Conservation (phyloP, 1,140 invertebrate species). For the Drosophila aff. region DNA sequence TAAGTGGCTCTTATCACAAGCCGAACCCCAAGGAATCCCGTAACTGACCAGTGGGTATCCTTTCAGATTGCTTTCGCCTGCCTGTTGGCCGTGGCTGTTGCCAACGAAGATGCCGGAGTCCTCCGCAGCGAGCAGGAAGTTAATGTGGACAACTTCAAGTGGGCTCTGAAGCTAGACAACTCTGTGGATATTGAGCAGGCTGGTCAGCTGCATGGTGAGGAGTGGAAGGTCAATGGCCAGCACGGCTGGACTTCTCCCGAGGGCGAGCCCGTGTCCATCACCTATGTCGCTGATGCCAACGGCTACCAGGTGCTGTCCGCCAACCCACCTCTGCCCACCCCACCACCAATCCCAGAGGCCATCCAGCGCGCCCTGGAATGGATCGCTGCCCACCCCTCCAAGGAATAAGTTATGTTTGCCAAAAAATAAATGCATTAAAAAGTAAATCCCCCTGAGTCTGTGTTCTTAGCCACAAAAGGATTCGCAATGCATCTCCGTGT, state of each 20-base stretch:
- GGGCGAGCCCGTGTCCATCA: constrained; percentile 76
- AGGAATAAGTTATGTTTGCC: constrained; percentile 46
- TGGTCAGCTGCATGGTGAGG: constrained; percentile 89
- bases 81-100: constrained; percentile 62
- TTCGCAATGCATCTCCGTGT: not conserved
- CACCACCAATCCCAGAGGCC: constrained; percentile 88
- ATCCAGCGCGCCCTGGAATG: constrained; percentile 87
- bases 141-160: constrained; percentile 50
- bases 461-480: constrained; percentile 3
- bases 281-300: constrained; percentile 87
- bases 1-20: constrained; percentile 48
- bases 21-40: not conserved
- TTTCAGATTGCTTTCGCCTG: constrained; percentile 67
- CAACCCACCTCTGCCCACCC: constrained; percentile 88
- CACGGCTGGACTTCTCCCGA: constrained; percentile 91
- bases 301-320: constrained; percentile 89
- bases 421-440: constrained; percentile 53
- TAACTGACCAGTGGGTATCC: constrained; percentile 10
- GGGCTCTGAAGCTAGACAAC: constrained; percentile 90
- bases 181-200: constrained; percentile 91
- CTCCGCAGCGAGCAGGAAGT: constrained; percentile 44
- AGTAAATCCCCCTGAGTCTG: not conserved
- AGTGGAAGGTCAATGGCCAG: constrained; percentile 90
- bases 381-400: constrained; percentile 72
- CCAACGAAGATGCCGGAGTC: constrained; percentile 62